Conservation (phyloP, 1,140 invertebrate genomes). For the Ceratina australensis region DNA sequence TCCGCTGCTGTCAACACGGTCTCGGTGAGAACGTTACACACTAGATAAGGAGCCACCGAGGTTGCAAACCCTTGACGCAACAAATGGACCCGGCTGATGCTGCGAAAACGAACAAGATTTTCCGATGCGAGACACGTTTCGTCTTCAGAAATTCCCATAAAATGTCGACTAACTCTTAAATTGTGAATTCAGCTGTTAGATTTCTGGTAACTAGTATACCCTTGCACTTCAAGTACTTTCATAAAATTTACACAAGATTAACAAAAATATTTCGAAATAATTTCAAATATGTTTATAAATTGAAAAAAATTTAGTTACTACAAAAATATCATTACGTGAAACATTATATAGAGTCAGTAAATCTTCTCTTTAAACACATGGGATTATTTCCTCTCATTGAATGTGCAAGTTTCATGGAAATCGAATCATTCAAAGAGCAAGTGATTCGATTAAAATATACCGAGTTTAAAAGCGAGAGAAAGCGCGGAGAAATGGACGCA, state of each 20-base stretch:
- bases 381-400: not conserved
- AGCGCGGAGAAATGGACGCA: not conserved
- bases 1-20: not conserved
- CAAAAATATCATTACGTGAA: too few species aligned
- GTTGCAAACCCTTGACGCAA: constrained; percentile 6
- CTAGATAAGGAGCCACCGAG: not conserved
- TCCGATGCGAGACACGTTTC: not conserved
- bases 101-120: constrained; percentile 21
- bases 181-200: too few species aligned
- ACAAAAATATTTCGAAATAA: too few species aligned
- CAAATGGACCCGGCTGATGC: constrained; percentile 7
- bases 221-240: too few species aligned
- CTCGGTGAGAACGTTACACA: not conserved
- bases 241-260: too few species aligned
- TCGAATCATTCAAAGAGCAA: not conserved
- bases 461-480: not conserved
- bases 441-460: not conserved
- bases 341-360: too few species aligned
- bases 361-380: too few species aligned
- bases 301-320: too few species aligned
- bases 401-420: too few species aligned
- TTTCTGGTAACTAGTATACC: too few species aligned
- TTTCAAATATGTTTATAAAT: too few species aligned
- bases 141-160: not conserved
- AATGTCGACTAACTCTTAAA: too few species aligned